Evolutionary conservation across 2,888 invertebrate genomes (phyloP).

Genomic region (Ligdia adustata): DNA sequence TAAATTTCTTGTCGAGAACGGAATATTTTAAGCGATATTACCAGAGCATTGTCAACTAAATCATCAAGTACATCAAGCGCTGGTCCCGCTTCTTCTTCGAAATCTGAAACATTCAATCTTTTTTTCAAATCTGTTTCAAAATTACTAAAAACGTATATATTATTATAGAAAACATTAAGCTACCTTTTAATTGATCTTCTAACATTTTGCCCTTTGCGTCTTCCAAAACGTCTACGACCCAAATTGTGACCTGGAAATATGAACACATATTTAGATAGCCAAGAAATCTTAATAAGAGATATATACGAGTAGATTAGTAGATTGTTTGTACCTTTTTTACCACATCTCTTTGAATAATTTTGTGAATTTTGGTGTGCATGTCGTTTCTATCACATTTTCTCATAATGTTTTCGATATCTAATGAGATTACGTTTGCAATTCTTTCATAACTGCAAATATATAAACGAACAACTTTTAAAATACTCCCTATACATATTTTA

Average conservation of each 20-base stretch:
- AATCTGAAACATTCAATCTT: slow-evolving; percentile 60
- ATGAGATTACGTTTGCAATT: slow-evolving; percentile 49
- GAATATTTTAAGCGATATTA: too few relatives aligned
- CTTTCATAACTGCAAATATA: slow-evolving; percentile 53
- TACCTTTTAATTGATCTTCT: slow-evolving; percentile 66
- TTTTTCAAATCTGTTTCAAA: too few relatives aligned
- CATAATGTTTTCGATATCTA: slow-evolving; percentile 51
- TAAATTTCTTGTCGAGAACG: too few relatives aligned
- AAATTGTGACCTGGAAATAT: slow-evolving; percentile 62
- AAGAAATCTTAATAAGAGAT: too few relatives aligned
- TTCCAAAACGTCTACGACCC: slow-evolving; percentile 62
- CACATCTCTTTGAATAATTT: slow-evolving; percentile 51
- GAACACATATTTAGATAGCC: too few relatives aligned
- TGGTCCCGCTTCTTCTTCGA: slow-evolving; percentile 70
- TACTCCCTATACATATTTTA: too few relatives aligned
- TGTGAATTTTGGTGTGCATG: slow-evolving; percentile 28
- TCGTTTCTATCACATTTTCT: slow-evolving; percentile 30
- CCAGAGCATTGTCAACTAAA: slow-evolving; percentile 57
- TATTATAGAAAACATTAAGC: slow-evolving; percentile 1
- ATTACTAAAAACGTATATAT: too few relatives aligned
- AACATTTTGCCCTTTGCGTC: slow-evolving; percentile 55
- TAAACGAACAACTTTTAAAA: too few relatives aligned
- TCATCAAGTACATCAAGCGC: slow-evolving; percentile 66
- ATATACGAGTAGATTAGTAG: too few relatives aligned
- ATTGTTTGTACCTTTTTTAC: slow-evolving; percentile 28